These are phyloP conservation scores for Pangasius larnaudii DNA, from an alignment of 2,797 vertebrate species.

Conservation along the genomic window DNA sequence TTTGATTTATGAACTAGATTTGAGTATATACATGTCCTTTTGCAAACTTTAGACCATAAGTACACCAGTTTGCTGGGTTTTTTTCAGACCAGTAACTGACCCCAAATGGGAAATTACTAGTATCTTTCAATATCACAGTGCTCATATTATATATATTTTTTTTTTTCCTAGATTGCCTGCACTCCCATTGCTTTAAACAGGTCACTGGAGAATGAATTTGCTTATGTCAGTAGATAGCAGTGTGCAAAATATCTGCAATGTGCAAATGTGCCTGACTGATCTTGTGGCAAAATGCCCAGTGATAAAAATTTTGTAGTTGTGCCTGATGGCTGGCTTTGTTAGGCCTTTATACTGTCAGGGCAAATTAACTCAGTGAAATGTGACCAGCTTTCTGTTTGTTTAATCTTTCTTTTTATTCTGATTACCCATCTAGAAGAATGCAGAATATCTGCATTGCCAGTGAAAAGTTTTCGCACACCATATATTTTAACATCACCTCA, in stretches of 20 bases:
- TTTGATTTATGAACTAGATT: background rate
- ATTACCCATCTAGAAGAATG: background rate
- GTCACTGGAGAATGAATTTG: background rate
- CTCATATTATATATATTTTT: background rate
- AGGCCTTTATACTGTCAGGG: background rate
- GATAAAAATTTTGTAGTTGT: background rate
- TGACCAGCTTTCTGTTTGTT: background rate
- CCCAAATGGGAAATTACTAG: background rate
- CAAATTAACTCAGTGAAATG: background rate
- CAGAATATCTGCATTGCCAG: background rate
- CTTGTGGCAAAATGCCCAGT: background rate
- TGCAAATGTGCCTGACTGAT: background rate
- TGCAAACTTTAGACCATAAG: too few species aligned
- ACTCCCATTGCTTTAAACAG: background rate
- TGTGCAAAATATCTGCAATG: background rate
- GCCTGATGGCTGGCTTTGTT: background rate
- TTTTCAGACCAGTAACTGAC: background rate
- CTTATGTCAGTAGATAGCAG: background rate
- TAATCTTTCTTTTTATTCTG: background rate
- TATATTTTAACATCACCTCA: background rate
- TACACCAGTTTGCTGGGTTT: background rate
- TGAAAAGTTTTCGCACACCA: background rate
- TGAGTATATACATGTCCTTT: background rate
- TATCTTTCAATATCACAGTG: background rate
- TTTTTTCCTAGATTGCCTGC: background rate